Evolutionary conservation across 2,113 vertebrate species (phyloP).

Genomic region (Elephantulus edwardii): DNA sequence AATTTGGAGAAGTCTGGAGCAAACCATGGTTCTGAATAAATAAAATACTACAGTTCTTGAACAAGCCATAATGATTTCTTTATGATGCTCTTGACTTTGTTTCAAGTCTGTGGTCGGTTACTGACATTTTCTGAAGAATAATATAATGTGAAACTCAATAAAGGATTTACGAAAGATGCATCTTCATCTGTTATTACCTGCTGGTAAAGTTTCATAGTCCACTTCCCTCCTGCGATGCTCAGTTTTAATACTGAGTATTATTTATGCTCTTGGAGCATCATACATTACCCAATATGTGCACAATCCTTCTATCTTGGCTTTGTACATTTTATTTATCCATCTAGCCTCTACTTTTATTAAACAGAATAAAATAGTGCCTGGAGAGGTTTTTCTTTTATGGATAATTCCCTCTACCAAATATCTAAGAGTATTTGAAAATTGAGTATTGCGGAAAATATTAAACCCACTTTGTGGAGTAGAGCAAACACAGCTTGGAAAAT

Average conservation of each 20-base stretch:
- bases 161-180: background rate
- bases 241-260: background rate
- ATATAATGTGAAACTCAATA: background rate
- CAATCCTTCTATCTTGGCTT: background rate
- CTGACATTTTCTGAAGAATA: background rate
- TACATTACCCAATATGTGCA: conserved; percentile 1
- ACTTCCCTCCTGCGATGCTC: background rate
- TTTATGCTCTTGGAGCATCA: background rate
- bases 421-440: background rate
- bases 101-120: background rate
- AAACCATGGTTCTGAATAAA: background rate
- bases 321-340: background rate
- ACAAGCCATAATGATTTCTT: background rate
- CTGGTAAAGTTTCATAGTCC: background rate
- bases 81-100: background rate
- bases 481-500: conserved; percentile 6
- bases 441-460: background rate
- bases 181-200: background rate
- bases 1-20: background rate
- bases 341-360: background rate
- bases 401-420: conserved; percentile 12
- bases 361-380: background rate
- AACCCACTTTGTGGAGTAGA: background rate
- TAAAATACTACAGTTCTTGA: background rate
- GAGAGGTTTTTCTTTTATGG: background rate